Conservation (phyloP, 92 coral and sea anemone species). For the Ricordea florida region DNA sequence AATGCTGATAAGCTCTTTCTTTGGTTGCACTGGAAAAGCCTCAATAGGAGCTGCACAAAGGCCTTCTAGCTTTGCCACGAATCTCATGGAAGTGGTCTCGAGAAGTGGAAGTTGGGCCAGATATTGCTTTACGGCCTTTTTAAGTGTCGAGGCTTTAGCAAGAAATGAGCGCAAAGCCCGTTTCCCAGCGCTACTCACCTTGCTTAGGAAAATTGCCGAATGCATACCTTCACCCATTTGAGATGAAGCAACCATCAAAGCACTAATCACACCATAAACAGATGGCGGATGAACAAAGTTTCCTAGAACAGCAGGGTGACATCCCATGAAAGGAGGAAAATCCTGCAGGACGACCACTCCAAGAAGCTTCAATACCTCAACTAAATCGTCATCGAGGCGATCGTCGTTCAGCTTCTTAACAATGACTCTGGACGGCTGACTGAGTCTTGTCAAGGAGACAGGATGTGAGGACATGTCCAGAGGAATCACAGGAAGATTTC, state of each 20-base stretch:
- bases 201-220: no score
- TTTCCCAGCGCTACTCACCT: constrained; percentile 21
- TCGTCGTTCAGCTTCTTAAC: constrained; percentile 23
- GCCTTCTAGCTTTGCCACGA: constrained; percentile 43
- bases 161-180: constrained; percentile 60
- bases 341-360: constrained; percentile 53
- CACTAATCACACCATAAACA: constrained; percentile 43
- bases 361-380: constrained; percentile 16
- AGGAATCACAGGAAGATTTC: constrained; percentile 72
- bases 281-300: constrained; percentile 63
- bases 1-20: constrained; percentile 48
- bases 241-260: constrained; percentile 1
- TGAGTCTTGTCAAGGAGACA: constrained; percentile 47
- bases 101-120: constrained; percentile 54
- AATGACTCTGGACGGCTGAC: constrained; percentile 36
- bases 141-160: constrained; percentile 5
- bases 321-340: constrained; percentile 24
- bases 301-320: constrained; percentile 44
- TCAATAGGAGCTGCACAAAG: constrained; percentile 45
- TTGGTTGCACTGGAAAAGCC: constrained; percentile 31
- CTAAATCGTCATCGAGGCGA: constrained; percentile 8
- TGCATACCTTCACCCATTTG: background rate
- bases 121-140: constrained; percentile 11
- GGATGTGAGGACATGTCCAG: constrained; percentile 5
- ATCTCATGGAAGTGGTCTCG: constrained; percentile 42